Conservation (phyloP, 2,797 vertebrate species). For the Botia almorhae region DNA sequence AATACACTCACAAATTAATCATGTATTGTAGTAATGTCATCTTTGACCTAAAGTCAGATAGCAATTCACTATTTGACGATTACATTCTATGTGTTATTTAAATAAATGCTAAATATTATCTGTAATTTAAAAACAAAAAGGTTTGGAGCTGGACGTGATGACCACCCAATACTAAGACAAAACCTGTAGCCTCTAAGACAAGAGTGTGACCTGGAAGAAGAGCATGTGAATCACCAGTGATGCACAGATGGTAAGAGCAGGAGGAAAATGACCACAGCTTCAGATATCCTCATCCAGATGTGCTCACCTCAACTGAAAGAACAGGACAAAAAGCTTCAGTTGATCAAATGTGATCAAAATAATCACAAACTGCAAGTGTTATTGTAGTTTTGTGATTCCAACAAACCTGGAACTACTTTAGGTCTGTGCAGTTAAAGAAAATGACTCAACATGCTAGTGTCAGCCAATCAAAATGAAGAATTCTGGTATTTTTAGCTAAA, state of each 20-base stretch:
- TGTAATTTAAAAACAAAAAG: constrained; percentile 11
- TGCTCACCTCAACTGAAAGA: constrained; percentile 73
- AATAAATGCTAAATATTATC: constrained; percentile 7
- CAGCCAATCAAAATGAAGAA: too few relatives aligned
- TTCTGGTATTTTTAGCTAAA: too few relatives aligned
- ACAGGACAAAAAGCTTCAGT: constrained; percentile 14
- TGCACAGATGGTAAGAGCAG: background rate
- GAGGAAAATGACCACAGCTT: constrained; percentile 32
- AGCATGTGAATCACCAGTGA: constrained; percentile 39
- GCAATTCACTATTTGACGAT: background rate
- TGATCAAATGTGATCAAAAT: background rate
- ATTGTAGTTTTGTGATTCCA: too few relatives aligned
- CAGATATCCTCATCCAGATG: constrained; percentile 54
- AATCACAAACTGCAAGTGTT: too few relatives aligned
- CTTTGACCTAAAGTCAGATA: background rate
- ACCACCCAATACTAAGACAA: constrained; percentile 17
- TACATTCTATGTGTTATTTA: background rate
- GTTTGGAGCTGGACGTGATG: background rate
- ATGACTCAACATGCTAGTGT: too few relatives aligned
- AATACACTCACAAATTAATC: background rate
- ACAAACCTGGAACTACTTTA: too few relatives aligned
- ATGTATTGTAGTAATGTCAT: background rate
- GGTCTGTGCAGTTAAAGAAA: too few relatives aligned
- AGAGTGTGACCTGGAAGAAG: background rate
- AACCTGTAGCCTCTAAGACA: constrained; percentile 30